Evolutionary conservation across 1,140 invertebrate genomes (phyloP).

Genomic region (Antheraea pernyi): DNA sequence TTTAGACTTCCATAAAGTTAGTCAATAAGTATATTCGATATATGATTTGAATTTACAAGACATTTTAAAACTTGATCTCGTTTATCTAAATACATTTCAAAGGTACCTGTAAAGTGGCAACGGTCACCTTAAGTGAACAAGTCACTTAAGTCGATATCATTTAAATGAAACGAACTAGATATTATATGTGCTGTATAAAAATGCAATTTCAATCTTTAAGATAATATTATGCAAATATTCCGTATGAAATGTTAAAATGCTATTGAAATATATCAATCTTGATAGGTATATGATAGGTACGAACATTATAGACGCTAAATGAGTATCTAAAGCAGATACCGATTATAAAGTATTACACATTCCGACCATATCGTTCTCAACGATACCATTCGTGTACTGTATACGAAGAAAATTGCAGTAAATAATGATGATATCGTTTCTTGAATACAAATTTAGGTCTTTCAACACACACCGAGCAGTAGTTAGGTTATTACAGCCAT

Average conservation of each 20-base stretch:
- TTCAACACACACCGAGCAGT: constrained; percentile 48
- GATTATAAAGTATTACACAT: constrained; percentile 64
- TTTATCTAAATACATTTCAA: constrained; percentile 39
- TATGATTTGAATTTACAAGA: neutral
- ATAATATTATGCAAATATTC: neutral
- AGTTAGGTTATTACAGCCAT: constrained; percentile 57
- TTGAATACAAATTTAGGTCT: constrained; percentile 73
- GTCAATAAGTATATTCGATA: neutral
- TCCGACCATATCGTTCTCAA: constrained; percentile 42
- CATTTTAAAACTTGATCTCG: constrained; percentile 19
- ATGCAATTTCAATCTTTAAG: neutral
- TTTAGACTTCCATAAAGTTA: neutral
- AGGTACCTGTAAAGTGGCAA: constrained; percentile 45
- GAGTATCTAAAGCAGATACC: constrained; percentile 40
- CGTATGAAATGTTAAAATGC: neutral
- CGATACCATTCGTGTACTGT: constrained; percentile 54
- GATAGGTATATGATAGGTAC: neutral
- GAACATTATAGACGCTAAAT: constrained; percentile 22
- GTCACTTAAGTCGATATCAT: constrained; percentile 30
- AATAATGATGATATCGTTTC: constrained; percentile 72
- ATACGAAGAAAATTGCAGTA: constrained; percentile 69
- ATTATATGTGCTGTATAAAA: constrained; percentile 4
- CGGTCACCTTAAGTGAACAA: constrained; percentile 29
- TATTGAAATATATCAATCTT: neutral
- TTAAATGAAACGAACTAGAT: constrained; percentile 32